phyloP scores from a whole-genome alignment of 2,113 vertebrate species.

The Dascyllus trimaculatus region DNA sequence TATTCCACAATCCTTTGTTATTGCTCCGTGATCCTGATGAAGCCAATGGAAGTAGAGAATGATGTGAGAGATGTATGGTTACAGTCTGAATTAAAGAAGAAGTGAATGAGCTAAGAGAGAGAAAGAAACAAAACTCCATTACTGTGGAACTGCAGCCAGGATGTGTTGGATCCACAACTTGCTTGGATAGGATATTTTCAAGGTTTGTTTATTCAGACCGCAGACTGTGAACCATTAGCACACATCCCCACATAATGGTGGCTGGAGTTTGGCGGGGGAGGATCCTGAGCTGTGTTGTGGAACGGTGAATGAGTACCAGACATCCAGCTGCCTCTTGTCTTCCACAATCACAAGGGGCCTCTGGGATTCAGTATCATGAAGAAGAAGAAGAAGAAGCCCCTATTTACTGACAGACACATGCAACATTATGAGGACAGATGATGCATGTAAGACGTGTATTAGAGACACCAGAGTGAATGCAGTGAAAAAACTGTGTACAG shows the following conservation, averaged over 20 bases:
- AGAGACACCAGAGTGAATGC: not conserved
- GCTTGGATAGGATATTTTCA: slow-evolving; percentile 22
- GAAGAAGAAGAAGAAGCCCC: slow-evolving; percentile 10
- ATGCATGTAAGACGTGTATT: not conserved
- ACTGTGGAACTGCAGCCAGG: not conserved
- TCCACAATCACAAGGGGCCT: slow-evolving; percentile 45
- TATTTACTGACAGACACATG: slow-evolving; percentile 30
- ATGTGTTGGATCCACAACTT: slow-evolving; percentile 19
- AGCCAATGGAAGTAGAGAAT: slow-evolving; percentile 17
- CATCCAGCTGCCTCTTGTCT: slow-evolving; percentile 62
- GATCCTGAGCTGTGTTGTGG: slow-evolving; percentile 43
- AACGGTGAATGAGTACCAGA: slow-evolving; percentile 55
- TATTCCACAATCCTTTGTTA: slow-evolving; percentile 41
- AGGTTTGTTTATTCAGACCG: slow-evolving; percentile 49
- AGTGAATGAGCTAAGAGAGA: not conserved
- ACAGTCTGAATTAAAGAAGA: slow-evolving; percentile 20
- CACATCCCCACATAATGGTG: slow-evolving; percentile 16
- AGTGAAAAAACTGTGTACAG: not conserved
- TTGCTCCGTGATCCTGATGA: slow-evolving; percentile 41
- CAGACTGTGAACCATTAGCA: slow-evolving; percentile 46
- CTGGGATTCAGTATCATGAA: slow-evolving; percentile 45
- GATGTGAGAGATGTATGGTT: not conserved
- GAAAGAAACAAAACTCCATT: not conserved
- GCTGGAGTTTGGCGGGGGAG: slow-evolving; percentile 27
- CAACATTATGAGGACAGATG: not conserved